Percentiles rank a stretch among this genome's conserved stretches.
phyloP scores from a whole-genome alignment of 2,888 invertebrate genomes.

The Philereme transversata region DNA sequence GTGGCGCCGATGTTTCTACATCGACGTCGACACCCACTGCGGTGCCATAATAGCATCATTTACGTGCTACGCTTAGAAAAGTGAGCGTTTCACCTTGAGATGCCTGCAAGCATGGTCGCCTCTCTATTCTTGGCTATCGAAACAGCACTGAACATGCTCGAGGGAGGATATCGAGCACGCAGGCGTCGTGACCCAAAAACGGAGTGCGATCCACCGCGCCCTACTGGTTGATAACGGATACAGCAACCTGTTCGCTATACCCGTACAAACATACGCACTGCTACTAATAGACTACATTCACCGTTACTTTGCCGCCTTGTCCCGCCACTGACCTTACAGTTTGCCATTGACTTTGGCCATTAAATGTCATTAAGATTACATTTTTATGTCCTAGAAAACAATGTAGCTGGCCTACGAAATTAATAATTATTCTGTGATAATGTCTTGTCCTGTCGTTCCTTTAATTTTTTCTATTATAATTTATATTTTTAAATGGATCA shows the following conservation, averaged over 20 bases:
- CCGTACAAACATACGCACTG: constrained; percentile 52
- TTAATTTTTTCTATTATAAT: not conserved
- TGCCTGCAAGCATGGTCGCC: constrained; percentile 65
- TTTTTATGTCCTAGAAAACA: constrained; percentile 9
- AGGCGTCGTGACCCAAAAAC: constrained; percentile 83
- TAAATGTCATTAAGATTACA: constrained; percentile 13
- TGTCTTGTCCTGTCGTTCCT: not conserved
- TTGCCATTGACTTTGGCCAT: constrained; percentile 45
- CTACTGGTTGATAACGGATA: constrained; percentile 73
- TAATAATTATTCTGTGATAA: no score
- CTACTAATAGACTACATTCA: constrained; percentile 46
- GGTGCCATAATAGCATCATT: constrained; percentile 77
- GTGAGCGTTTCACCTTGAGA: constrained; percentile 80
- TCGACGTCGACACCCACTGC: constrained; percentile 55
- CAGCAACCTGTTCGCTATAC: constrained; percentile 70
- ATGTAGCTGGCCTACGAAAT: not conserved
- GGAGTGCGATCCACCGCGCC: constrained; percentile 69
- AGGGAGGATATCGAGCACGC: constrained; percentile 66
- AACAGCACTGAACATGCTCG: constrained; percentile 67
- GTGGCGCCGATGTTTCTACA: constrained; percentile 66
- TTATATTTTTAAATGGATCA: not conserved
- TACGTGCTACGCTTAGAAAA: constrained; percentile 77
- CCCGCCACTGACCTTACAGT: constrained; percentile 10
- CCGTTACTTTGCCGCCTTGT: constrained; percentile 63
- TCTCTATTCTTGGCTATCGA: constrained; percentile 75